These are phyloP conservation scores for Deilephila elpenor DNA, from an alignment of 2,888 invertebrate species.

Conservation along the genomic window DNA sequence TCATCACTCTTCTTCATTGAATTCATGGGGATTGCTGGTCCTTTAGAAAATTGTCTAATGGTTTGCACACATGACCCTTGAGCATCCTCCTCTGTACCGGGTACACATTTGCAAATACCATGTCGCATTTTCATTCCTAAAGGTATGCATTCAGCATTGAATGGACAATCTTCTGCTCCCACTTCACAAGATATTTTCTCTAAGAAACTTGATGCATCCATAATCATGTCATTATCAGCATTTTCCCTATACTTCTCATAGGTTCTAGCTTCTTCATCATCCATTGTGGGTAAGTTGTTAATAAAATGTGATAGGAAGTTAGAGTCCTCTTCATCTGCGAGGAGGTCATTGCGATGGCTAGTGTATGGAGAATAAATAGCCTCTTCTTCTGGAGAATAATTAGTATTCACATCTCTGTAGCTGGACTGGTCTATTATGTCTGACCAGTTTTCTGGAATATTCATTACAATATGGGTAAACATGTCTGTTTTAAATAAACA, in stretches of 20 bases:
- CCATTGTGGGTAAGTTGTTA: conserved; percentile 70
- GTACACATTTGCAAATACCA: conserved; percentile 89
- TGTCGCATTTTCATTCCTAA: conserved; percentile 82
- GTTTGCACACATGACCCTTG: conserved; percentile 70
- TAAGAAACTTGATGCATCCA: conserved; percentile 79
- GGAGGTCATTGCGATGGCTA: conserved; percentile 62
- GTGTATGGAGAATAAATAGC: conserved; percentile 69
- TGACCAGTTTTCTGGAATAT: conserved; percentile 78
- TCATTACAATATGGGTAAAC: conserved; percentile 9
- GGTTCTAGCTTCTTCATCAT: conserved; percentile 67
- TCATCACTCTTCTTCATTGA: conserved; percentile 67
- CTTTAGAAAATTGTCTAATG: conserved; percentile 72
- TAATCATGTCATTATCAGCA: conserved; percentile 74
- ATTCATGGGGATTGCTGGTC: conserved; percentile 67
- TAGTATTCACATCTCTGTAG: conserved; percentile 69
- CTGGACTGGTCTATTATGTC: conserved; percentile 78
- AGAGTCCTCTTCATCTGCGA: conserved; percentile 69
- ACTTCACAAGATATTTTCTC: conserved; percentile 86
- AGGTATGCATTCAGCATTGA: conserved; percentile 89
- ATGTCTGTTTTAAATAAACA: neutral
- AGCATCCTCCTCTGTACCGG: conserved; percentile 82
- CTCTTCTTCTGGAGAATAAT: conserved; percentile 76
- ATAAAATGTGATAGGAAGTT: conserved; percentile 72
- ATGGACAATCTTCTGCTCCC: conserved; percentile 85
- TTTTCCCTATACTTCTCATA: conserved; percentile 73